These are phyloP conservation scores for Cantharis rustica DNA, from an alignment of 2,888 invertebrate species.

Conservation along the genomic window DNA sequence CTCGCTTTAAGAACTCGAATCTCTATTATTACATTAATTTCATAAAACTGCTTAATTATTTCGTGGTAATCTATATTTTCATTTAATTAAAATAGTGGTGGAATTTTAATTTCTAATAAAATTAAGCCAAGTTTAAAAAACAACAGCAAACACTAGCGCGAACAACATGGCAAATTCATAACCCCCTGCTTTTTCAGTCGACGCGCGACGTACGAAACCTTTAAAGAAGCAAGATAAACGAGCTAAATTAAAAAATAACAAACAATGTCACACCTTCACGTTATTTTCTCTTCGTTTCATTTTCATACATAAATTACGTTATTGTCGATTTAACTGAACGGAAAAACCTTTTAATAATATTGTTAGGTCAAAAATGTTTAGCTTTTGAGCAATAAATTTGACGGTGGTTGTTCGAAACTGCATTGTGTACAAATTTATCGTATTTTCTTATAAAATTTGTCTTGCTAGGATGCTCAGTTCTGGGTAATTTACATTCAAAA, in stretches of 20 bases:
- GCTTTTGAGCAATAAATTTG: background rate
- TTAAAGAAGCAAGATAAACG: background rate
- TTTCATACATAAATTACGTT: background rate
- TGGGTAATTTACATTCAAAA: background rate
- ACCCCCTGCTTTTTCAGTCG: background rate
- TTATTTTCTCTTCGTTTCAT: background rate
- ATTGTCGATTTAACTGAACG: background rate
- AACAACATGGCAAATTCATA: background rate
- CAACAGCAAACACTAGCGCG: background rate
- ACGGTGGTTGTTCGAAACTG: background rate
- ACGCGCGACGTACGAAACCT: background rate
- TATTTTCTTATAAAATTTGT: background rate
- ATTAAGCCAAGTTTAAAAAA: background rate
- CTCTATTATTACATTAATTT: background rate
- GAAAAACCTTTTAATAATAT: background rate
- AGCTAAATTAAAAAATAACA: background rate
- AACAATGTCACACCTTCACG: background rate
- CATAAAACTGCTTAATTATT: background rate
- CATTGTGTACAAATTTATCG: background rate
- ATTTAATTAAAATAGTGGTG: background rate
- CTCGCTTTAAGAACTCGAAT: background rate
- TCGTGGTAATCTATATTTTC: background rate
- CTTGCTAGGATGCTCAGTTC: background rate
- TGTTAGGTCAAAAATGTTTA: background rate
- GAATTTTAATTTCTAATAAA: background rate